Conservation (phyloP, 2,888 invertebrate species). For the Neria commutata region DNA sequence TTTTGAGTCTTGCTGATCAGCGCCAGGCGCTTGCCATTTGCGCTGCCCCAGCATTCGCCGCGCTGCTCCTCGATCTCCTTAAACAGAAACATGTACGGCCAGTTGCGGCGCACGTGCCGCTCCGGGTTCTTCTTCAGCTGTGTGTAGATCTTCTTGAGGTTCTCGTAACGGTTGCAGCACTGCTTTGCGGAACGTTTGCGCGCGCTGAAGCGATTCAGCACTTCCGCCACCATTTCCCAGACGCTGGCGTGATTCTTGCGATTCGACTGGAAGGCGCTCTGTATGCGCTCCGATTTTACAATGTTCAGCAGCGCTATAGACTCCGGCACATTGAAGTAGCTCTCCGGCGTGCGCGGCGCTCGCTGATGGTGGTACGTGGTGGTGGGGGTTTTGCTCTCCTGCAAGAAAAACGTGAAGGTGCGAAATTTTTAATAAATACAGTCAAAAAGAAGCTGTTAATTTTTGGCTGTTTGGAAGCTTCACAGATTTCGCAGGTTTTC, state of each 20-base stretch:
- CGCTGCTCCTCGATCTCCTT: conserved; percentile 62
- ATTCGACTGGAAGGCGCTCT: conserved; percentile 61
- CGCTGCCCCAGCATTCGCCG: conserved; percentile 60
- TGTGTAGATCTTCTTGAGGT: conserved; percentile 61
- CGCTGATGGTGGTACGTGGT: conserved; percentile 58
- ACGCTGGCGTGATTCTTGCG: conserved; percentile 62
- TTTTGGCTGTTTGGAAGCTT: not conserved
- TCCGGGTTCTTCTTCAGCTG: conserved; percentile 61
- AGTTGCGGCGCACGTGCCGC: conserved; percentile 59
- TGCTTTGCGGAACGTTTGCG: conserved; percentile 60
- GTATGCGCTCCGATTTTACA: conserved; percentile 60
- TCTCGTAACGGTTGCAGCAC: conserved; percentile 61
- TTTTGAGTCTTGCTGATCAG: conserved; percentile 56
- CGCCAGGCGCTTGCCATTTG: conserved; percentile 57
- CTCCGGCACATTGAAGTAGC: conserved; percentile 61
- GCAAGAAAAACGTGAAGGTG: conserved; percentile 5
- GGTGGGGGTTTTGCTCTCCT: conserved; percentile 53
- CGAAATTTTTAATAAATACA: not conserved
- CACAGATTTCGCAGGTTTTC: no score
- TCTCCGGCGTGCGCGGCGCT: conserved; percentile 59
- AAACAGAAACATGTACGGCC: conserved; percentile 60
- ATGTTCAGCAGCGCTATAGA: conserved; percentile 60
- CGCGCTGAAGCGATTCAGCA: conserved; percentile 58
- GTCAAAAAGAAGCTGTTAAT: not conserved
- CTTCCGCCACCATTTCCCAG: conserved; percentile 62